A percentile compares a stretch with the other conserved stretches of the same genome.
These are phyloP conservation scores for Trachythela sp. DNA, from an alignment of 64 coral and sea anemone species.

Conservation along the genomic window DNA sequence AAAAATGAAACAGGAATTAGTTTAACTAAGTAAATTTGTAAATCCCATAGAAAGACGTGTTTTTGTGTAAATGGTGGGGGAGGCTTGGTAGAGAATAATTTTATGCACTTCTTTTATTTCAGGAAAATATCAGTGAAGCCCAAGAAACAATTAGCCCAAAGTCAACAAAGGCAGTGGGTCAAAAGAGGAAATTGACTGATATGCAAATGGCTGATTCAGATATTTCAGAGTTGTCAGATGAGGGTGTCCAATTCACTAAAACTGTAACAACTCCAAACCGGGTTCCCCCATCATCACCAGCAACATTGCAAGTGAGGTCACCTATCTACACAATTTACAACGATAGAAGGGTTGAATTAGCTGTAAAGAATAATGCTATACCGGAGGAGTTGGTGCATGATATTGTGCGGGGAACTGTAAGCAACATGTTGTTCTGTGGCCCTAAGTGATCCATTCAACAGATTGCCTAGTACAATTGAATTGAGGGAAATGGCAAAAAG, in stretches of 20 bases:
- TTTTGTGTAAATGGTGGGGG: too few relatives aligned
- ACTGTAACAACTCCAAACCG: too few relatives aligned
- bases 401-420: neutral
- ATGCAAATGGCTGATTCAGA: too few relatives aligned
- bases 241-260: too few relatives aligned
- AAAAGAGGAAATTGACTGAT: too few relatives aligned
- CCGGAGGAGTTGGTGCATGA: neutral
- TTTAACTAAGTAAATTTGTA: too few relatives aligned
- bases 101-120: neutral
- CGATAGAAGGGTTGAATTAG: neutral
- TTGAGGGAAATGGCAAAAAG: conserved; percentile 1
- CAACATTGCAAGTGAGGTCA: neutral
- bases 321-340: conserved; percentile 11
- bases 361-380: neutral
- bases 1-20: too few relatives aligned
- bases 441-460: neutral
- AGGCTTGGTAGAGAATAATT: too few relatives aligned
- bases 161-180: too few relatives aligned
- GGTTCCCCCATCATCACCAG: too few relatives aligned
- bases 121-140: neutral
- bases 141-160: neutral
- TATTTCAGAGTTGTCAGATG: too few relatives aligned
- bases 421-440: neutral
- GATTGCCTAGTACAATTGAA: neutral
- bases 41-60: too few relatives aligned